phyloP scores from a whole-genome alignment of 2,797 vertebrate genomes.

The Garrulus glandarius region DNA sequence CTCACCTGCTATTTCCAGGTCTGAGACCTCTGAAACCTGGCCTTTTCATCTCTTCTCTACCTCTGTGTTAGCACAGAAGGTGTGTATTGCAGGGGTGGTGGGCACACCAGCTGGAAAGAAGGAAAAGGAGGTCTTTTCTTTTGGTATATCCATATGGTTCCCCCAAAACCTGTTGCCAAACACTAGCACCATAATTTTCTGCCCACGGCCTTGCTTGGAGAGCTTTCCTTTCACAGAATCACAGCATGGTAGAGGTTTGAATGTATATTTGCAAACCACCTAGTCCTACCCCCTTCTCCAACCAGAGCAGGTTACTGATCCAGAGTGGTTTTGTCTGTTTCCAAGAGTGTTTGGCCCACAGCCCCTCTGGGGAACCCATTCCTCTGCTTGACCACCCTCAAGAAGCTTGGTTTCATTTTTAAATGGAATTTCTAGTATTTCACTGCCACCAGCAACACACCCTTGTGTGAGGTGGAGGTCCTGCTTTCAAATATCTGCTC shows the following conservation, averaged over 20 bases:
- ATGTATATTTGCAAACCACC: background rate
- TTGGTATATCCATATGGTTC: background rate
- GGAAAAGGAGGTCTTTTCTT: background rate
- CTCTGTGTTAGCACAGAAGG: background rate
- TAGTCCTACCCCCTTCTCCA: background rate
- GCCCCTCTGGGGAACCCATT: background rate
- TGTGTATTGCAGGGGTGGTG: background rate
- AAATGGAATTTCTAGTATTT: background rate
- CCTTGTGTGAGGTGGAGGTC: background rate
- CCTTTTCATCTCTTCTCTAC: background rate
- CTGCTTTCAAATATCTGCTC: background rate
- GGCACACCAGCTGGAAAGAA: background rate
- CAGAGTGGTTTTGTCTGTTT: background rate
- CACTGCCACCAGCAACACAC: background rate
- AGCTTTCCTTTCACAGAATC: background rate
- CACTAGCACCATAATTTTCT: background rate
- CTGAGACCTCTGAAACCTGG: background rate
- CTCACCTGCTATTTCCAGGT: background rate
- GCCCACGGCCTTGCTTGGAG: background rate
- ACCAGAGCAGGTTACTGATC: background rate
- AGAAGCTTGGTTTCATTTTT: background rate
- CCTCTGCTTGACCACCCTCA: background rate
- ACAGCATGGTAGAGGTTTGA: background rate
- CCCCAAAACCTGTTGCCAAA: background rate
- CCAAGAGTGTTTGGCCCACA: background rate